Base-by-base conservation (phyloP, 2,797 vertebrate species). In the Gallinago stenura region DNA sequence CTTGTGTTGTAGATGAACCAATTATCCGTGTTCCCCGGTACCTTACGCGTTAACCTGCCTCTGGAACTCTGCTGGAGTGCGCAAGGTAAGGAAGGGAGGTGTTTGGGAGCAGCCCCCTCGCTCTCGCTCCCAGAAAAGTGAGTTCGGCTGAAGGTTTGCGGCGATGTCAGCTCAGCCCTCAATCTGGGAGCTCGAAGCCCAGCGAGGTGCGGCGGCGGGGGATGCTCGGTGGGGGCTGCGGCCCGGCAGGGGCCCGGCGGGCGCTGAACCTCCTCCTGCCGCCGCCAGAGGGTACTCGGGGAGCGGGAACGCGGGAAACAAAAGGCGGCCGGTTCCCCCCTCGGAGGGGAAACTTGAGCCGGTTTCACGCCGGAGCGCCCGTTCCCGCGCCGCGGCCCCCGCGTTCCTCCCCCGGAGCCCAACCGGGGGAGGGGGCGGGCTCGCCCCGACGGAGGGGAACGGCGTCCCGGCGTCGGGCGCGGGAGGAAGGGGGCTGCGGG, bases 241-340 rank as follows among this genome's bases (percentile, higher is more conserved):
- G 26, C 6, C 26, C n/a, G 46, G 80, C 60, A 25, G 82, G 41
- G 39, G 73, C 35, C 28, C 43, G 43, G 30, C 22, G n/a, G 50
- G 12, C 16, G 62, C 51, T 73, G 66, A 31, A 43, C 30, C 60
- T 78, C 60, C 77, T 16, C 48, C 71, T 72, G 12, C 80, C 71
- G 89, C 97, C 98, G 95, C 97, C 97, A 98, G 98, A 96, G 98
- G 98, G 98, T 96, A 96, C 94, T 95, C 93, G 94, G 95, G 54
- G 92, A 70, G 93, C 81, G 83, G 41, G 41, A 81, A 93, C 83
- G 85, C 83, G 79, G 71, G 31, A 11, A 92, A 91, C 89, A 95
- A 96, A 97, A 94, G 91, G 86, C 31, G 39, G 33, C 8, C 35
- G 16, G 24, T 37, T 77, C 57, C 45, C 58, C 45, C 58, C 46